Evolutionary conservation across 2,888 invertebrate species (phyloP), one percentile per base, ranked within the genome.

Genomic region (Drosophila mercatorum): DNA sequence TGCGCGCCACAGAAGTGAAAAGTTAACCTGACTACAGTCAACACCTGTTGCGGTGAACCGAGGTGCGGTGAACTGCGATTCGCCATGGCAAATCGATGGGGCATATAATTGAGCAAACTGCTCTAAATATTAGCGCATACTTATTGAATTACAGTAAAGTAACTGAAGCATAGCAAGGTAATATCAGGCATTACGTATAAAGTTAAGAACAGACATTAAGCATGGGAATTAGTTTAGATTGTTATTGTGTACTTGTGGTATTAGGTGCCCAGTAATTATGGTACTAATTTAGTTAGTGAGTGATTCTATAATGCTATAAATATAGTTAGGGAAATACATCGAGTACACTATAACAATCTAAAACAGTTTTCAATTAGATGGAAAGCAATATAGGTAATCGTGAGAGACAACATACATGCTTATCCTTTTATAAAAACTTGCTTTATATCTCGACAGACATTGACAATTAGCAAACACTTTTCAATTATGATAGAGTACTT

Each of bases 51-150:
- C 31, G 49, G 6, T 47, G 12, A 12, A 8, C 57, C 26, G 28
- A 2, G 14, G 14, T 14, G 62, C 22, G 64, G 12, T 12, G n/a
- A 3, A 8, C 28, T 41, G 68, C 46, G 59, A 56, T 73, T 62
- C 53, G 62, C 56, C 52, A 63, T 34, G 70, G 60, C 61, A 56
- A 74, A 71, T 79, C 81, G 72, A 68, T 78, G 68, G 62, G 68
- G 81, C 80, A 56, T 66, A 68, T 80, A 84, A 83, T 76, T 81
- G 68, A 65, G 78, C 49, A 71, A 76, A 75, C 58, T 47, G 64
- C 51, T 72, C 60, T 46, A 78, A 82, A 80, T 76, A 68, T 80
- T 68, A 68, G 70, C 69, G 55, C 68, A 71, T 72, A 64, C 79
- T 71, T 83, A 81, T 74, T 62, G 67, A 66, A 72, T 68, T 60